Percentiles rank a stretch among this genome's conserved stretches.
Conservation (phyloP, 1,140 invertebrate genomes). For the Monochamus saltuarius region DNA sequence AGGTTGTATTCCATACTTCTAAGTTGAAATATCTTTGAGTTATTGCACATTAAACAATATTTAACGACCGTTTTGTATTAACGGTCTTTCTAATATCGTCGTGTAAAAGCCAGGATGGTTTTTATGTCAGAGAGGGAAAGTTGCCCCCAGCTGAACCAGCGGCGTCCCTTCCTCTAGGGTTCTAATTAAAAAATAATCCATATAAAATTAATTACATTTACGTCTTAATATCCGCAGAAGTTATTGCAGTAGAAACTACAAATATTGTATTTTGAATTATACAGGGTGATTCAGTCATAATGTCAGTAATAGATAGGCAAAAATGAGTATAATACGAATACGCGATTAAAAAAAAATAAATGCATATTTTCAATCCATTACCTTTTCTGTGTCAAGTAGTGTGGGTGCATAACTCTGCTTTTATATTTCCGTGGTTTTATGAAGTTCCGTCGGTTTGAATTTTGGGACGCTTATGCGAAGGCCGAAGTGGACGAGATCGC, state of each 20-base stretch:
- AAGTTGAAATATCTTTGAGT: neutral
- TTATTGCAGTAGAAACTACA: too few species aligned
- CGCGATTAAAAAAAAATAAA: too few species aligned
- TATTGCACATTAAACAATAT: conserved; percentile 12
- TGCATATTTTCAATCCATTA: neutral
- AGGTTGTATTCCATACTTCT: neutral
- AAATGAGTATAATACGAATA: too few species aligned
- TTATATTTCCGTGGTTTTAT: neutral
- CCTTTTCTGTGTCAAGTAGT: neutral
- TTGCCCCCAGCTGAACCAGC: neutral
- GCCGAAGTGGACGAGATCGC: neutral
- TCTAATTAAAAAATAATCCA: too few species aligned
- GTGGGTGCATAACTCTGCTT: neutral
- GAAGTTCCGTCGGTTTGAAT: neutral
- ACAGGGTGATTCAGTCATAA: too few species aligned
- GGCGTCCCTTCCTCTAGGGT: neutral
- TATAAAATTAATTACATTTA: too few species aligned
- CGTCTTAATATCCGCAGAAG: too few species aligned
- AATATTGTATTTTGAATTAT: too few species aligned
- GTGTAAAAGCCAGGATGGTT: conserved; percentile 8
- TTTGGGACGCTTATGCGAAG: neutral
- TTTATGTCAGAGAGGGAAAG: conserved; percentile 6
- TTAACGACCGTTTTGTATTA: conserved; percentile 13
- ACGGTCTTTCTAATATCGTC: conserved; percentile 6
- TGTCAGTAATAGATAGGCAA: too few species aligned